phyloP scores from a whole-genome alignment of 35 echinoderm and acorn worm species.

The Lytechinus pictus region DNA sequence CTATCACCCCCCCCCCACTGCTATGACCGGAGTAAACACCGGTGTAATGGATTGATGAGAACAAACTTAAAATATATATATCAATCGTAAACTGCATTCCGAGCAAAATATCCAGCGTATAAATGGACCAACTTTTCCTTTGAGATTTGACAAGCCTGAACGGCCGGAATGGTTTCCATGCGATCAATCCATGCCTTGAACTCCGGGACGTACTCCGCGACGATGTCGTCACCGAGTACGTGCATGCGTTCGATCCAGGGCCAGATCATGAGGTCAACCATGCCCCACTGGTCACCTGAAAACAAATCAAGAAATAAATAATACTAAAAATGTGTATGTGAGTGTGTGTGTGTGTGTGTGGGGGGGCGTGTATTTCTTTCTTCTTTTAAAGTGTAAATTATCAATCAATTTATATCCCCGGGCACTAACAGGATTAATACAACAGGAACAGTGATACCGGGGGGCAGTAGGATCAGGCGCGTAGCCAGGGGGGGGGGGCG shows the following conservation, averaged over 20 bases:
- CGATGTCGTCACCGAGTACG: neutral
- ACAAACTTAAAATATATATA: neutral
- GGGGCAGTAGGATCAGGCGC: too few species aligned
- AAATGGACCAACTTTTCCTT: neutral
- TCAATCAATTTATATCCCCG: too few species aligned
- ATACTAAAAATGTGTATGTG: neutral
- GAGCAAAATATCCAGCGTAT: neutral
- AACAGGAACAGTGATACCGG: too few species aligned
- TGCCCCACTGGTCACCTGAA: constrained; percentile 31
- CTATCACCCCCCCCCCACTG: too few species aligned
- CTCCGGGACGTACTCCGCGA: neutral
- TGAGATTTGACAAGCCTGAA: neutral
- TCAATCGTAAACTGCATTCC: constrained; percentile 3
- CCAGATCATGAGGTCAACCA: constrained; percentile 25
- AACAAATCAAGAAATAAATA: neutral
- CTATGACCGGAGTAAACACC: too few species aligned
- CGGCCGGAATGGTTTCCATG: neutral
- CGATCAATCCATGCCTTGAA: neutral
- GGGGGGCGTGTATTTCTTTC: too few species aligned
- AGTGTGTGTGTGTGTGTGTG: too few species aligned
- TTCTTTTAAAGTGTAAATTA: too few species aligned
- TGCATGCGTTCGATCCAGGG: neutral
- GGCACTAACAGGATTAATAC: too few species aligned
- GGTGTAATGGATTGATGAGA: too few species aligned
- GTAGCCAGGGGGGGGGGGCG: too few species aligned